Percentiles rank a stretch among this genome's conserved stretches.
phyloP scores from a whole-genome alignment of 2,113 vertebrate genomes.

The Euleptes europaea region DNA sequence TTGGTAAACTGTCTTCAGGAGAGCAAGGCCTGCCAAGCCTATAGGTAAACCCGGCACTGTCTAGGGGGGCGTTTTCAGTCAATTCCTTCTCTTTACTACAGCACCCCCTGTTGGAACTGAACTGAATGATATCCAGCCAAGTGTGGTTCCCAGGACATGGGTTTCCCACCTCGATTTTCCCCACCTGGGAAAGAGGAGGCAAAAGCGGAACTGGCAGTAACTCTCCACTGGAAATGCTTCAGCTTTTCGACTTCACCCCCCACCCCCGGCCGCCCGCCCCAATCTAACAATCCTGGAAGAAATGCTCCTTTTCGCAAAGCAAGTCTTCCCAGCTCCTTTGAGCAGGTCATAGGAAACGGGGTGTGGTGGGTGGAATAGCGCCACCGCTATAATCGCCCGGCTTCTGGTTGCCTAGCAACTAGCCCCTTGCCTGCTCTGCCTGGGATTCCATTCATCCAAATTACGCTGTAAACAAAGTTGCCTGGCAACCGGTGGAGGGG shows the following conservation, averaged over 20 bases:
- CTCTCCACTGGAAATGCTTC: not conserved
- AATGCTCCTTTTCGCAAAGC: not conserved
- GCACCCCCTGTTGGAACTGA: not conserved
- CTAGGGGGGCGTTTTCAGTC: not conserved
- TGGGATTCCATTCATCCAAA: conserved; percentile 45
- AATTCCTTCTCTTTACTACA: not conserved
- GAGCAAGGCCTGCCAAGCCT: too few species aligned
- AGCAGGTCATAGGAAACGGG: not conserved
- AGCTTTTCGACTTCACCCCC: not conserved
- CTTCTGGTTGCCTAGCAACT: conserved; percentile 41
- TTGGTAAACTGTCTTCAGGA: too few species aligned
- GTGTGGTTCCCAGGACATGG: too few species aligned
- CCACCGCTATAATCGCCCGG: not conserved
- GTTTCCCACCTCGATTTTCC: not conserved
- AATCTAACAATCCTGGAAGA: too few species aligned
- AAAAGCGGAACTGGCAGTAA: not conserved
- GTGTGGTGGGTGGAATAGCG: not conserved
- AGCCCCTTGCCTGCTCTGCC: conserved; percentile 25
- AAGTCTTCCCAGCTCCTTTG: not conserved
- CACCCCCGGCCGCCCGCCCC: too few species aligned
- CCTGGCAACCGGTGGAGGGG: conserved; percentile 27
- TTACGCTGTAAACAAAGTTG: conserved; percentile 52
- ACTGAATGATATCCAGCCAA: not conserved
- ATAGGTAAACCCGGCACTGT: too few species aligned
- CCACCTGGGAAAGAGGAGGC: not conserved